phyloP scores from a whole-genome alignment of 2,113 vertebrate species.

The Oreotrochilus melanogaster region DNA sequence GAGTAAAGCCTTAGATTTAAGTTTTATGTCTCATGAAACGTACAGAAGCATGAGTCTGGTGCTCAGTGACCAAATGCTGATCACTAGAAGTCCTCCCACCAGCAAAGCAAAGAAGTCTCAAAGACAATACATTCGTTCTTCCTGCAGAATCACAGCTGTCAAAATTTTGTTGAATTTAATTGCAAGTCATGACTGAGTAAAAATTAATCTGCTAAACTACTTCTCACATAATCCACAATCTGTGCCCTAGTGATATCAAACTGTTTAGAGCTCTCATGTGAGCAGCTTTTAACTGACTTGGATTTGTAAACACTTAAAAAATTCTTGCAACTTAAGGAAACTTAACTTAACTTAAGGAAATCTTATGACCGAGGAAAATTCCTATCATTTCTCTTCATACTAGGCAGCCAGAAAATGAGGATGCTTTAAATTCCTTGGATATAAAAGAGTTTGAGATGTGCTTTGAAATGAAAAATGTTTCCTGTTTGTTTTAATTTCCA shows the following conservation, averaged over 20 bases:
- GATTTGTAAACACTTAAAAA: conserved; percentile 42
- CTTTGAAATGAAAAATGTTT: not conserved
- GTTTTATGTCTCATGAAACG: not conserved
- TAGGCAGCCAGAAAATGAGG: not conserved
- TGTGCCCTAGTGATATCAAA: not conserved
- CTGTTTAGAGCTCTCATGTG: not conserved
- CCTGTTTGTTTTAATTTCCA: not conserved
- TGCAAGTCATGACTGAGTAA: not conserved
- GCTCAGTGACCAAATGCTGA: not conserved
- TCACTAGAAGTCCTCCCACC: not conserved
- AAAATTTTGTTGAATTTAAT: not conserved
- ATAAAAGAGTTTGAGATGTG: conserved; percentile 20
- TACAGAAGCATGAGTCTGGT: not conserved
- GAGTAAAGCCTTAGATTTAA: not conserved
- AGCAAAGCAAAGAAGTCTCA: not conserved
- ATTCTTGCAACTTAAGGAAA: conserved; percentile 49
- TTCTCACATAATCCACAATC: not conserved
- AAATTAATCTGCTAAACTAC: not conserved
- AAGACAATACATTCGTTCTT: not conserved
- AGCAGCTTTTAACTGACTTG: not conserved
- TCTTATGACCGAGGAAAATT: conserved; percentile 24
- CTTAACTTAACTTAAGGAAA: conserved; percentile 48
- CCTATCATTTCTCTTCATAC: conserved; percentile 16
- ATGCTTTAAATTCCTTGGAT: conserved; percentile 46
- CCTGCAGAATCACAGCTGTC: not conserved